Percentiles rank a stretch among this genome's conserved stretches.
phyloP scores from a whole-genome alignment of 2,113 vertebrate genomes.

The Equus przewalskii region DNA sequence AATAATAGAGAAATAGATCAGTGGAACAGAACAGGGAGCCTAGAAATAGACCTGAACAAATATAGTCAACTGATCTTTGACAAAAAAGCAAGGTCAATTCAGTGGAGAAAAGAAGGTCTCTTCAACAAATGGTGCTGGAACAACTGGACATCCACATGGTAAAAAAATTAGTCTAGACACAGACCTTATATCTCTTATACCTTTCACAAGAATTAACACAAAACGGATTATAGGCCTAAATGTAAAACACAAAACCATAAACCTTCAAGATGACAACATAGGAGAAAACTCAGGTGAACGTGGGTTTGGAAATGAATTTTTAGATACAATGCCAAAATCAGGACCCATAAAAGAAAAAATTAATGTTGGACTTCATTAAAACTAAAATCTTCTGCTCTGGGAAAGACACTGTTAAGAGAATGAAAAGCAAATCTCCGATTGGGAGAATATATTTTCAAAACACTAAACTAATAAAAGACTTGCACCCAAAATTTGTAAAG shows the following conservation, averaged over 20 bases:
- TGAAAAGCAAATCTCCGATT: not conserved
- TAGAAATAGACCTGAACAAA: not conserved
- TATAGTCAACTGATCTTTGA: not conserved
- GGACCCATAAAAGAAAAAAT: not conserved
- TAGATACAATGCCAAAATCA: not conserved
- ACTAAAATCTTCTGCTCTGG: not conserved
- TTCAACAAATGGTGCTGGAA: not conserved
- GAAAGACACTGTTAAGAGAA: not conserved
- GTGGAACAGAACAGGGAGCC: not conserved
- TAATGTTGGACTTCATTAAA: not conserved
- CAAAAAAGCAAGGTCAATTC: not conserved
- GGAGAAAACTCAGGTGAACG: not conserved
- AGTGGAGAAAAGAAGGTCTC: not conserved
- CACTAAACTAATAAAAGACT: not conserved
- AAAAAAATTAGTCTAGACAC: not conserved
- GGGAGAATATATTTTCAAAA: not conserved
- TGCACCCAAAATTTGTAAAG: not conserved
- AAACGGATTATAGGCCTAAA: not conserved
- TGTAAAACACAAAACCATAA: not conserved
- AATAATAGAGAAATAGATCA: not conserved
- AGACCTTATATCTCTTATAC: not conserved
- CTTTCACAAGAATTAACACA: not conserved
- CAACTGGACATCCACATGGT: not conserved
- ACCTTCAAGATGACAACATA: not conserved
- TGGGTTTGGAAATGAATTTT: not conserved